These are phyloP conservation scores for Nephrotoma flavescens DNA, from an alignment of 2,888 invertebrate genomes.

Conservation along the genomic window DNA sequence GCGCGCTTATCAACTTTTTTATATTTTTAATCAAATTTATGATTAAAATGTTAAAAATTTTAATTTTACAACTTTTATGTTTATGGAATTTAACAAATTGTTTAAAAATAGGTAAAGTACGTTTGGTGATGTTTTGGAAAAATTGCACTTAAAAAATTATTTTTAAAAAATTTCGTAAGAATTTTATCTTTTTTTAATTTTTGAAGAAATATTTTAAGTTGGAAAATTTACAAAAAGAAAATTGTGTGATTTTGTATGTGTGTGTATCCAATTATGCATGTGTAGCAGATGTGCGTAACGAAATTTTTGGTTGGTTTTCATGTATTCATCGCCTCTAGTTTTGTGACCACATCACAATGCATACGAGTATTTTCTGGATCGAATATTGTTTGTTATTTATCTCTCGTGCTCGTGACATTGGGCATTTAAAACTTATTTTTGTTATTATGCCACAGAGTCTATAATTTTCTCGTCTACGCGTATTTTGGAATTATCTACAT, in stretches of 20 bases:
- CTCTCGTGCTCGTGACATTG: no score
- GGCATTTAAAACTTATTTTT: no score
- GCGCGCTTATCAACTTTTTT: background rate
- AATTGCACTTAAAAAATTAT: background rate
- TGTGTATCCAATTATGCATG: background rate
- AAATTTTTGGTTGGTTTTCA: background rate
- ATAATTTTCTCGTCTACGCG: no score
- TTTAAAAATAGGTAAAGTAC: background rate
- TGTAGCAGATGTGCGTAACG: background rate
- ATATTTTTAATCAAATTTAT: background rate
- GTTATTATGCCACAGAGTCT: no score
- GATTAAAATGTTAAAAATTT: background rate
- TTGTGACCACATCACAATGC: background rate
- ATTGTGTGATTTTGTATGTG: background rate
- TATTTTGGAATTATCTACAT: no score
- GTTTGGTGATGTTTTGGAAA: background rate
- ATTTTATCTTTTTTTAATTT: background rate
- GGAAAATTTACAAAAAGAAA: background rate
- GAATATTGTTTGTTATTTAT: background rate
- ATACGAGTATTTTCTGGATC: background rate
- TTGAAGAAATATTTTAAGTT: background rate
- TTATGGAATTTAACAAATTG: background rate
- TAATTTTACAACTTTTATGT: background rate
- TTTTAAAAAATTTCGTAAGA: background rate
- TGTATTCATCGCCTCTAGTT: background rate